Base-by-base conservation (phyloP, 2,888 invertebrate species). In the Cistogaster globosa region DNA sequence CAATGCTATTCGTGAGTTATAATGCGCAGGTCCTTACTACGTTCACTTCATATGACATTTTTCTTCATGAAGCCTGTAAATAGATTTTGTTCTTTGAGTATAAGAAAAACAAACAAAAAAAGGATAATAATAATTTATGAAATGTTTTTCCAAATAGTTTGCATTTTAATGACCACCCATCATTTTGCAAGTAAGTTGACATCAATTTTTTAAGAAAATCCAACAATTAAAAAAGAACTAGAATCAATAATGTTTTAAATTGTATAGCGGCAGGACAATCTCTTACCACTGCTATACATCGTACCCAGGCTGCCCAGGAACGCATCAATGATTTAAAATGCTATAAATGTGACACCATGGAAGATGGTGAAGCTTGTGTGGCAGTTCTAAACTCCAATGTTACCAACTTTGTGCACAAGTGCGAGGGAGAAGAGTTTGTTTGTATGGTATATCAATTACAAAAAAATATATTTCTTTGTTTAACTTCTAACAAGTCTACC, bases 291-390 rank as follows among this genome's bases (percentile, higher is more conserved):
- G 42, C 91, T 84, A 94, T 95, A 76, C 97, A 97, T 92, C 95
- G 95, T 88, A 97, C 97, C 0, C 96, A 96, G 86, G 96, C 96
- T 53, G 97, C 97, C 32, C 95, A 95, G 38, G 95, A 96, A 90
- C 96, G 96, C 87, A 89, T 92, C 88, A 96, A 96, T 92, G 96
- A 97, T 91, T 93, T 97, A 74, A 96, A 95, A 94, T 97, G 97
- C 92, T 97, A 96, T 92, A 94, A 94, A 87, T 97, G 97, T 91
- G 95, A 96, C 88, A 96, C 96, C 0, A 96, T 97, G 93, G 94
- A 94, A 8, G 95, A 96, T 53, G 96, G 96, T 8, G 95, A 96
- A 85, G 93, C 93, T 67, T 97, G 97, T 88, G 94, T 95, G 6
- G 95, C 96, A 89, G 92, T 96, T 16, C 92, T 93, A 0, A 94